A percentile compares a stretch with the other conserved stretches of the same genome.
Evolutionary conservation across 1,140 invertebrate species (phyloP).

Genomic region (Lepidurus arcticus): DNA sequence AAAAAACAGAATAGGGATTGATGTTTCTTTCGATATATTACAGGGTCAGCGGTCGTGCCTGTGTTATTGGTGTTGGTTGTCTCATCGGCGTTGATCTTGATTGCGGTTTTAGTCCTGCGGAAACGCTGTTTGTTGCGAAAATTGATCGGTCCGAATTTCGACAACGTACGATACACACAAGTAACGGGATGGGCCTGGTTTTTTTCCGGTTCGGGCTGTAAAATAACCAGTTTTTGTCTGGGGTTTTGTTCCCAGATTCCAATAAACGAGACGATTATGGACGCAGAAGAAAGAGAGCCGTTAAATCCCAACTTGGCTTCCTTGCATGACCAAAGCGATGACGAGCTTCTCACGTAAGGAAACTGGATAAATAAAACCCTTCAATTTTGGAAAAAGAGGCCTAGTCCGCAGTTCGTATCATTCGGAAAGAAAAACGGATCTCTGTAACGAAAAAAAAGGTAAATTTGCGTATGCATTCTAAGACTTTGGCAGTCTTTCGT

Average conservation of each 20-base stretch:
- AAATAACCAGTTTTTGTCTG: too few species aligned
- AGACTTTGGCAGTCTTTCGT: not conserved
- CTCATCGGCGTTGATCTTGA: not conserved
- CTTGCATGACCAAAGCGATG: conserved; percentile 14
- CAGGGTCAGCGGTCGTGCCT: not conserved
- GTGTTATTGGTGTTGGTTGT: not conserved
- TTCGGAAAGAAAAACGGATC: not conserved
- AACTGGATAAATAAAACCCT: not conserved
- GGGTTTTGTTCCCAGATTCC: not conserved
- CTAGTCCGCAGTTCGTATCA: not conserved
- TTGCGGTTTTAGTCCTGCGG: not conserved
- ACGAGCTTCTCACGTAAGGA: conserved; percentile 15
- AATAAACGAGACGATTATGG: not conserved
- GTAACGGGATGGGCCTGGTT: not conserved
- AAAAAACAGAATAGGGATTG: not conserved
- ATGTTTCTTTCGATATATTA: not conserved
- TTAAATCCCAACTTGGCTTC: not conserved
- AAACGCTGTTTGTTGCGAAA: not conserved
- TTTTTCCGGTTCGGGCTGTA: not conserved
- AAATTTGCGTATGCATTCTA: not conserved
- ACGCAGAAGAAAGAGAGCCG: not conserved
- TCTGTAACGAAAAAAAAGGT: not conserved
- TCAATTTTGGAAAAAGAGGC: not conserved
- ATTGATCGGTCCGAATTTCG: not conserved
- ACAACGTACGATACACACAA: not conserved